Evolutionary conservation across 2,888 invertebrate species (phyloP), one percentile per base, ranked within the genome.

Genomic region (Eupsilia transversa): DNA sequence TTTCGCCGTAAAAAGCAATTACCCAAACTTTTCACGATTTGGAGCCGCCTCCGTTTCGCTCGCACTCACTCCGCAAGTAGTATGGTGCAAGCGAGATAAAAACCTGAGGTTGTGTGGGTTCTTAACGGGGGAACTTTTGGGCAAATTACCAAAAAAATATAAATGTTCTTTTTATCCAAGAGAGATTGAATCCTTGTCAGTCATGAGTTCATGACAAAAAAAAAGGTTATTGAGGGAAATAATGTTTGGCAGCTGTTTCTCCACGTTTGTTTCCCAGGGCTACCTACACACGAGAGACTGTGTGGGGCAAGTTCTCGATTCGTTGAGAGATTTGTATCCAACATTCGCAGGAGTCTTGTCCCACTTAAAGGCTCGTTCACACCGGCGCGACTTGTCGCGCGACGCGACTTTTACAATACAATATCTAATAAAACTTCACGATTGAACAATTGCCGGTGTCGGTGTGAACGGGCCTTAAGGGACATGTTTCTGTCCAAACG

Each of bases 291-390:
- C 14, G 30, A 57, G 52, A 66, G 2, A 27, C 6, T 59, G 33
- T 49, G 35, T 30, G n/a, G 20, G 54, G 43, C 71, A 60, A 59
- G 79, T 79, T 75, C 23, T 35, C 59, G 20, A 14, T 9, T 52
- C 52, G 23, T 43, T 43, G 35, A 38, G 43, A 71, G 59, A 30
- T 60, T 23, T 69, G 9, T 41, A 52, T 41, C 43, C 23, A 27
- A 33, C 6, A 49, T 20, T 57, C 6, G 12, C 27, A 57, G 27
- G n/a, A 17, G 66, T 33, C n/a, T n/a, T 77, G 77, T 66, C n/a
- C 52, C n/a, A 64, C 43, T 56, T 46, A n/a, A n/a, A n/a, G n/a
- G n/a, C n/a, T n/a, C n/a, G n/a, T n/a, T n/a, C n/a, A n/a, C n/a
- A n/a, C n/a, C n/a, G n/a, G n/a, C n/a, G n/a, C n/a, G n/a, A n/a